Percentiles rank a stretch among this genome's conserved stretches.
These are phyloP conservation scores for Merodon equestris DNA, from an alignment of 2,888 invertebrate species.

Conservation along the genomic window DNA sequence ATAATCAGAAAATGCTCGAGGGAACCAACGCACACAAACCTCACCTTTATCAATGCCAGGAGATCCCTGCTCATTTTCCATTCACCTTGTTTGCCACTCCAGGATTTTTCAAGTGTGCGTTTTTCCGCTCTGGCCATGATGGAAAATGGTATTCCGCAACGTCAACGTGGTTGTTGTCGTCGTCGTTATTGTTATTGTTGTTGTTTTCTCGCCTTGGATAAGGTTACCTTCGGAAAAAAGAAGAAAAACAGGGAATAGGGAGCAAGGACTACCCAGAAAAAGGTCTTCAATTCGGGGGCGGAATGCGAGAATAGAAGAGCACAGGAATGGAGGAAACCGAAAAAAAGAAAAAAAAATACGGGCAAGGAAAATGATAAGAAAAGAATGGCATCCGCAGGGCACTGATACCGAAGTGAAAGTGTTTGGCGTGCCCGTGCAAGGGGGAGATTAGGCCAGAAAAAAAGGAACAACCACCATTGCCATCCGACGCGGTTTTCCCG, in stretches of 20 bases:
- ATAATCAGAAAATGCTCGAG: conserved; percentile 68
- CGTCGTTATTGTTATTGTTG: not conserved
- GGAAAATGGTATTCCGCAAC: conserved; percentile 65
- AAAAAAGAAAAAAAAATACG: conserved; percentile 43
- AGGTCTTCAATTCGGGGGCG: conserved; percentile 53
- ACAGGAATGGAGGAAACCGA: conserved; percentile 52
- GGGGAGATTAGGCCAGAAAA: conserved; percentile 66
- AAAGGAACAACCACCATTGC: conserved; percentile 38
- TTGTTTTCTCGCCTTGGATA: conserved; percentile 58
- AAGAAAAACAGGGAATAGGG: conserved; percentile 25
- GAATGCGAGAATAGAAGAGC: conserved; percentile 36
- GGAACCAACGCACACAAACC: conserved; percentile 47
- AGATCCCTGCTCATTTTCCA: conserved; percentile 8
- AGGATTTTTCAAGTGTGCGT: conserved; percentile 11
- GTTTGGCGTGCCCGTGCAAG: conserved; percentile 38
- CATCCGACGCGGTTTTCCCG: conserved; percentile 12
- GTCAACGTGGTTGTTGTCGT: conserved; percentile 57
- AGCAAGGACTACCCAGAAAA: conserved; percentile 40
- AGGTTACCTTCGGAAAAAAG: conserved; percentile 37
- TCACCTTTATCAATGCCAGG: conserved; percentile 50
- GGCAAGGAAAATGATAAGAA: conserved; percentile 62
- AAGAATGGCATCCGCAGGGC: conserved; percentile 65
- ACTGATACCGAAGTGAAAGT: conserved; percentile 67
- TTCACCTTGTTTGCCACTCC: conserved; percentile 50
- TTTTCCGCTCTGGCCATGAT: conserved; percentile 49